A percentile compares a stretch with the other conserved stretches of the same genome.
These are phyloP conservation scores for Harpagoxenus sublaevis DNA, from an alignment of 2,888 invertebrate species.

Conservation along the genomic window DNA sequence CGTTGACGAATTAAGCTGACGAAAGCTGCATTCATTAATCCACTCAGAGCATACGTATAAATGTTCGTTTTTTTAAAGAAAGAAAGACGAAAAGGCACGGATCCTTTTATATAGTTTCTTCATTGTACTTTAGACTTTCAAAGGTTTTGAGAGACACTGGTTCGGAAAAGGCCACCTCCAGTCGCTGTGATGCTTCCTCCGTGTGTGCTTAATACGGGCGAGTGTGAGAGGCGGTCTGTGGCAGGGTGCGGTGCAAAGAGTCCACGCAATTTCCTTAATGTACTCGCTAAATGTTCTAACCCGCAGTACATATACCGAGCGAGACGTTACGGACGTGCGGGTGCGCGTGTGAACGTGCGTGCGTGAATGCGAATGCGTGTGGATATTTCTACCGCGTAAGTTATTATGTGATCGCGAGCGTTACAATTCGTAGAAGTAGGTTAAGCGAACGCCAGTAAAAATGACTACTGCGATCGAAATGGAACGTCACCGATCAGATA, in stretches of 20 bases:
- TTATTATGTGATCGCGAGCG: constrained; percentile 8
- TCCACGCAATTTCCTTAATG: constrained; percentile 86
- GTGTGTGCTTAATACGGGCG: constrained; percentile 68
- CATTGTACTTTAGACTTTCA: neutral
- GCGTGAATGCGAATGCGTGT: constrained; percentile 29
- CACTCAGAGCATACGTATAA: neutral
- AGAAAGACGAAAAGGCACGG: neutral
- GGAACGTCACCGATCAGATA: constrained; percentile 59
- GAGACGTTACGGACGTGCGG: constrained; percentile 45
- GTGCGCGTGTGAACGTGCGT: constrained; percentile 37
- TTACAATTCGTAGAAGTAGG: constrained; percentile 62
- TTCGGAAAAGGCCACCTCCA: constrained; percentile 56
- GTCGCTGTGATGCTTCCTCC: constrained; percentile 48
- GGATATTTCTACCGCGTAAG: constrained; percentile 5
- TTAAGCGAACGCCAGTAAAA: constrained; percentile 64
- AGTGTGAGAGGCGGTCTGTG: constrained; percentile 58
- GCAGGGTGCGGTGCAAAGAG: constrained; percentile 77
- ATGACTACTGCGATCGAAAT: constrained; percentile 60
- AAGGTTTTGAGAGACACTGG: neutral
- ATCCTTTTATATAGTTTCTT: neutral
- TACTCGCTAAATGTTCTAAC: constrained; percentile 83
- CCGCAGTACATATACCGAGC: constrained; percentile 66
- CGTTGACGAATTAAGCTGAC: neutral
- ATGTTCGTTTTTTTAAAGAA: neutral
- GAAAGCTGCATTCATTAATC: neutral